Evolutionary conservation across 2,888 invertebrate species (phyloP), one percentile per base, ranked within the genome.

Genomic region (Acrocyrtus sp.): DNA sequence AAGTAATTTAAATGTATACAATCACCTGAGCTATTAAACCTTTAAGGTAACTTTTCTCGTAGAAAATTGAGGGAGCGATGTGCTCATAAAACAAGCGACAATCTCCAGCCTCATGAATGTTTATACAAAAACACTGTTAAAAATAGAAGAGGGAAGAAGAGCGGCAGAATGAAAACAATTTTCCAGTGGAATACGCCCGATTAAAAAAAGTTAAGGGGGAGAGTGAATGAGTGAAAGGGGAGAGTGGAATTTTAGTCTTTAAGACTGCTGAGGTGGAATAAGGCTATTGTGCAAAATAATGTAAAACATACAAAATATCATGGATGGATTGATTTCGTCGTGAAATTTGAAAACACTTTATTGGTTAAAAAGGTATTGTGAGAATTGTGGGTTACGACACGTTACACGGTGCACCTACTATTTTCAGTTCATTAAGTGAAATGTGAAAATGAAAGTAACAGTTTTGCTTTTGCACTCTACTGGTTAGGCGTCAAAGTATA

Each of bases 1-100:
- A 22, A 29, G 66, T 57, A 66, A 66, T 66, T 66, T 66, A 66
- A 66, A 66, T 66, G 66, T 66, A 66, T 66, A 66, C 50, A 66
- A 50, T 66, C 50, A 57, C 66, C 66, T 58, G 45, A 8, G 43
- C 45, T 24, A 24, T 45, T 19, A 21, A 48, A 48, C 48, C n/a
- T n/a, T n/a, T n/a, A n/a, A n/a, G n/a, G n/a, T n/a, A n/a, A n/a
- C n/a, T n/a, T n/a, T n/a, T n/a, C n/a, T n/a, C n/a, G n/a, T n/a
- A n/a, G n/a, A n/a, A n/a, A n/a, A n/a, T n/a, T n/a, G n/a, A n/a
- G n/a, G n/a, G n/a, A n/a, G n/a, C n/a, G n/a, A n/a, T 24, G 24
- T 53, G 39, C 56, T 56, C 56, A 56, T 56, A 56, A 56, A 56
- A 56, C 56, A 56, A 56, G 56, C 41, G 39, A 56, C 56, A 58